Evolutionary conservation across 2,797 vertebrate species (phyloP).

Genomic region (Pantherophis alleghaniensis): DNA sequence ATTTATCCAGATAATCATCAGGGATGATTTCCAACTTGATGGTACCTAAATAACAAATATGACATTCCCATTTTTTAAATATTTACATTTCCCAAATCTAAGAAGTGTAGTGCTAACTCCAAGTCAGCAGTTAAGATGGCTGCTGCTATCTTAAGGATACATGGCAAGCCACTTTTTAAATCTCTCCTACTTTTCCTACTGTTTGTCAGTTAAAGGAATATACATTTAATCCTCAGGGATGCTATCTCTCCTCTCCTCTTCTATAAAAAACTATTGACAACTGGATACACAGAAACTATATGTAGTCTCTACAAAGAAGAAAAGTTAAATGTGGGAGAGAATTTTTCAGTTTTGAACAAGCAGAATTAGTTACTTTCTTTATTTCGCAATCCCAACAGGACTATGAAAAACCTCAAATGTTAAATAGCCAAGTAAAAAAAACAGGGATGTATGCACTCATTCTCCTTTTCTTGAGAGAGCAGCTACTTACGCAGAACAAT

Average conservation of each 20-base stretch:
- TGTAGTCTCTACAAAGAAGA: not conserved
- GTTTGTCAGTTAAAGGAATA: not conserved
- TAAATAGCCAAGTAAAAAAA: not conserved
- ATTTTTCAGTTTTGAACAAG: not conserved
- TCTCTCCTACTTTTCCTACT: not conserved
- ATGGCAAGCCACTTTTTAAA: not conserved
- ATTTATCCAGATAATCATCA: not conserved
- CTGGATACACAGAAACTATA: not conserved
- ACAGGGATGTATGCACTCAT: not conserved
- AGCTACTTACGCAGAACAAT: constrained; percentile 81
- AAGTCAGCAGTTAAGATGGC: not conserved
- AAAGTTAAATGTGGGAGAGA: not conserved
- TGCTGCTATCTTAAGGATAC: not conserved
- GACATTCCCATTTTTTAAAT: not conserved
- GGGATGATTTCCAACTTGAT: not conserved
- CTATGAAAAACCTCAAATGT: not conserved
- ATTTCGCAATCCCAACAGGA: not conserved
- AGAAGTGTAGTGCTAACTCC: not conserved
- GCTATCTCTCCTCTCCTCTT: not conserved
- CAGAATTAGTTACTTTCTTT: not conserved
- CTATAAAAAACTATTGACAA: not conserved
- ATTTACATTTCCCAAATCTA: not conserved
- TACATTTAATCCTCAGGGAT: not conserved
- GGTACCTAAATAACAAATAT: not conserved
- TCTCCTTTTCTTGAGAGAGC: not conserved